A percentile compares a stretch with the other conserved stretches of the same genome.
Conservation (phyloP, 2,113 vertebrate genomes). For the Misgurnus mizolepis region DNA sequence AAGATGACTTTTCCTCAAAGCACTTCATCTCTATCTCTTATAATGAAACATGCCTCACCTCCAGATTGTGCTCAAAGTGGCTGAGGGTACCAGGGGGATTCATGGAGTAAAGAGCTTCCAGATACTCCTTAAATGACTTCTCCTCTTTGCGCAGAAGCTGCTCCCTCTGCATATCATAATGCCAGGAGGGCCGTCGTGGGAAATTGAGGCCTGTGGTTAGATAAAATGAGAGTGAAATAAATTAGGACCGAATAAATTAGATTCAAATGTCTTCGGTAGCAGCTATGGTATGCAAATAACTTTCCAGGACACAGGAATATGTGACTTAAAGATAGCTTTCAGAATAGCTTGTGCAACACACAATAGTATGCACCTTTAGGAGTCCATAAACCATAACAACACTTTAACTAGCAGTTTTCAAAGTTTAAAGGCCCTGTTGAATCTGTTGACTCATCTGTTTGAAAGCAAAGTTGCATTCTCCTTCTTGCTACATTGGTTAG, state of each 20-base stretch:
- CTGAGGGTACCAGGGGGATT: constrained; percentile 82
- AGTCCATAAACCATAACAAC: background rate
- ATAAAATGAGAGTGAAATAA: constrained; percentile 54
- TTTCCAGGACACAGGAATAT: no score
- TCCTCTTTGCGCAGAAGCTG: constrained; percentile 83
- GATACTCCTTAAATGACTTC: constrained; percentile 82
- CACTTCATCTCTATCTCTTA: background rate
- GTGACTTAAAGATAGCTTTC: no score
- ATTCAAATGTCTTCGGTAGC: background rate
- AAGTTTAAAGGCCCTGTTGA: background rate
- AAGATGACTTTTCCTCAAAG: background rate
- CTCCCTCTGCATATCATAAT: constrained; percentile 85
- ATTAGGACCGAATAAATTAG: background rate
- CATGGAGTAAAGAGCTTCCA: constrained; percentile 80
- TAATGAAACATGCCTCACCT: constrained; percentile 70
- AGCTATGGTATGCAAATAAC: background rate
- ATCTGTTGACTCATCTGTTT: background rate
- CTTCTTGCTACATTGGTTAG: background rate
- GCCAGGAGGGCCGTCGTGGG: constrained; percentile 86
- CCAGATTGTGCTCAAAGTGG: constrained; percentile 92
- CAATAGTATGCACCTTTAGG: no score
- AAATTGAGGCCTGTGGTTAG: constrained; percentile 79
- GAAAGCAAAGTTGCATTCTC: background rate
- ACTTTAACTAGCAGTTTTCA: no score
- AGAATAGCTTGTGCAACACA: no score